These are phyloP conservation scores for Philaethria dido DNA, from an alignment of 2,888 invertebrate species.

Conservation along the genomic window DNA sequence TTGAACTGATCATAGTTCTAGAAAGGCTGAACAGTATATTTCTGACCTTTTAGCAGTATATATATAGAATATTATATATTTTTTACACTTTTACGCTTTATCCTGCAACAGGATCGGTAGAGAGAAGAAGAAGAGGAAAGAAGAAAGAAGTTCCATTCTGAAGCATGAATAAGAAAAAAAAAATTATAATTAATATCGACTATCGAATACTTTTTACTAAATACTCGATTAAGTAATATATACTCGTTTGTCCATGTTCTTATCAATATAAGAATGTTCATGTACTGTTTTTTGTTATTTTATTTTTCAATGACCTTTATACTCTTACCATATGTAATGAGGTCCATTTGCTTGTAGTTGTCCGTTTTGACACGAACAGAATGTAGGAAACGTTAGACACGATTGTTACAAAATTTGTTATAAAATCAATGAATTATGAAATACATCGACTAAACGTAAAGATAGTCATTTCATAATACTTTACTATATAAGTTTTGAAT, in stretches of 20 bases:
- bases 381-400: not conserved
- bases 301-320: not conserved
- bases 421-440: not conserved
- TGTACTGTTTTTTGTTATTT: not conserved
- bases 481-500: not conserved
- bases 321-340: not conserved
- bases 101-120: no score
- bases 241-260: not conserved
- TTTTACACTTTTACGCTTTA: no score
- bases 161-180: no score
- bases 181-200: no score
- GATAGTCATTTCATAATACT: not conserved
- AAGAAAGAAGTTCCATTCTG: no score
- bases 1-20: no score
- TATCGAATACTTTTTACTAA: no score
- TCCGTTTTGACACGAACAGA: not conserved
- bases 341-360: conserved; percentile 14
- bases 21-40: no score
- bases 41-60: no score
- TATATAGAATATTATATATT: no score
- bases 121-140: no score
- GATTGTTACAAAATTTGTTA: not conserved
- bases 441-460: not conserved
- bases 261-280: not conserved
- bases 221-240: no score